These are phyloP conservation scores for Noctua pronuba DNA, from an alignment of 2,888 invertebrate species.

Conservation along the genomic window DNA sequence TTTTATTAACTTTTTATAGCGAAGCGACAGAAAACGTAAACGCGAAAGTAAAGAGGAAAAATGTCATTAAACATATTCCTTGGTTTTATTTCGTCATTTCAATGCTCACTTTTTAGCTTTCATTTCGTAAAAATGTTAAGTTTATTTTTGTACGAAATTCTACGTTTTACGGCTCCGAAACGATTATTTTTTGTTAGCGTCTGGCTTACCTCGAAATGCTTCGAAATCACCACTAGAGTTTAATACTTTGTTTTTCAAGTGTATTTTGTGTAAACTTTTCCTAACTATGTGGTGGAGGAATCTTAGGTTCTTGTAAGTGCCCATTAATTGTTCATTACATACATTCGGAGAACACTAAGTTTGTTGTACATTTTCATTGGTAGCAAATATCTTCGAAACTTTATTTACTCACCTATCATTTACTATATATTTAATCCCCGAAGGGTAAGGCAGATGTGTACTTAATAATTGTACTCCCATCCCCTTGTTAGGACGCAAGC, in stretches of 20 bases:
- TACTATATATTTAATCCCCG: too few relatives aligned
- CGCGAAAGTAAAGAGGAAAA: constrained; percentile 10
- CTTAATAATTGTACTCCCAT: background rate
- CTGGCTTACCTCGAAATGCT: constrained; percentile 52
- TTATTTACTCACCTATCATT: background rate
- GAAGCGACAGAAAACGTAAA: background rate
- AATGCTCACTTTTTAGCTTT: constrained; percentile 53
- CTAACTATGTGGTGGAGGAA: constrained; percentile 2
- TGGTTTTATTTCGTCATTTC: constrained; percentile 47
- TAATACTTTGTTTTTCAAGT: constrained; percentile 39
- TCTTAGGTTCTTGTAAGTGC: constrained; percentile 33
- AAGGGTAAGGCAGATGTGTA: background rate
- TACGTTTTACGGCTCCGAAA: constrained; percentile 55
- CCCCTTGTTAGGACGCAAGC: background rate
- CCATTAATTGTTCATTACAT: constrained; percentile 6
- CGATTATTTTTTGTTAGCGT: constrained; percentile 58
- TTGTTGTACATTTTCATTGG: background rate
- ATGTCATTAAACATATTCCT: constrained; percentile 15
- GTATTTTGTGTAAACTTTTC: constrained; percentile 45
- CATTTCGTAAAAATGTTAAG: constrained; percentile 57
- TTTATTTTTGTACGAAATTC: constrained; percentile 63
- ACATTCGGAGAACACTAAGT: constrained; percentile 11
- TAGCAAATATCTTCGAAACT: background rate
- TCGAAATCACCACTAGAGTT: constrained; percentile 44
- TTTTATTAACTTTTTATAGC: background rate